These are phyloP conservation scores for Metacarcinus magister DNA, from an alignment of 2,888 invertebrate genomes.

Conservation along the genomic window DNA sequence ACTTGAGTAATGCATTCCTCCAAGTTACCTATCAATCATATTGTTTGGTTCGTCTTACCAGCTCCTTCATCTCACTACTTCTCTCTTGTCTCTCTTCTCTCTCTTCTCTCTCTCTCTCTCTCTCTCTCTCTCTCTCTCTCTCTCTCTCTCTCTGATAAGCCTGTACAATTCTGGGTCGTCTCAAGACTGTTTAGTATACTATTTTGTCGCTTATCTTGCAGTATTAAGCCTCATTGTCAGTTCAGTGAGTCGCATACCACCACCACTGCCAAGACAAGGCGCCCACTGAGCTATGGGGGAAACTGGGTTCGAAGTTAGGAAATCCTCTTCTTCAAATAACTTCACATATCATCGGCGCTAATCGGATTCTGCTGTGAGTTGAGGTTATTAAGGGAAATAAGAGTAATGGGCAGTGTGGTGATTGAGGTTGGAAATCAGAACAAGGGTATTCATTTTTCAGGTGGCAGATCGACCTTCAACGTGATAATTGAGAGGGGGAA, in stretches of 20 bases:
- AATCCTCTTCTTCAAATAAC: too few relatives aligned
- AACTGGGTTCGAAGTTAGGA: too few relatives aligned
- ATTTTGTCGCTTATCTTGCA: conserved; percentile 22
- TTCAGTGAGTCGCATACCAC: neutral
- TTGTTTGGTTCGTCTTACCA: conserved; percentile 41
- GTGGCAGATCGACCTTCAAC: too few relatives aligned
- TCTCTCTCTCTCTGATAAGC: conserved; percentile 34
- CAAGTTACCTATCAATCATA: neutral
- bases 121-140: conserved; percentile 39
- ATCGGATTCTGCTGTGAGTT: too few relatives aligned
- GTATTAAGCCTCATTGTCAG: conserved; percentile 18
- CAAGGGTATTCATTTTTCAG: too few relatives aligned
- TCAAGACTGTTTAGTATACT: neutral
- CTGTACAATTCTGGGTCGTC: neutral
- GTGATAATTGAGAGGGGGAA: too few relatives aligned
- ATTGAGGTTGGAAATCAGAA: too few relatives aligned
- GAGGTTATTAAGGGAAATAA: too few relatives aligned
- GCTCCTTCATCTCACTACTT: conserved; percentile 13
- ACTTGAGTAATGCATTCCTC: neutral
- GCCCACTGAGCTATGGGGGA: too few relatives aligned
- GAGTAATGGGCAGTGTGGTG: too few relatives aligned
- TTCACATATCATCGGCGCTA: too few relatives aligned
- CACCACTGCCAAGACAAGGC: neutral
- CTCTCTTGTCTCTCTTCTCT: neutral
- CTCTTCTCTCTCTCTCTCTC: conserved; percentile 39